Base-by-base conservation (phyloP, 1,140 invertebrate species). In the Heterodera schachtii region DNA sequence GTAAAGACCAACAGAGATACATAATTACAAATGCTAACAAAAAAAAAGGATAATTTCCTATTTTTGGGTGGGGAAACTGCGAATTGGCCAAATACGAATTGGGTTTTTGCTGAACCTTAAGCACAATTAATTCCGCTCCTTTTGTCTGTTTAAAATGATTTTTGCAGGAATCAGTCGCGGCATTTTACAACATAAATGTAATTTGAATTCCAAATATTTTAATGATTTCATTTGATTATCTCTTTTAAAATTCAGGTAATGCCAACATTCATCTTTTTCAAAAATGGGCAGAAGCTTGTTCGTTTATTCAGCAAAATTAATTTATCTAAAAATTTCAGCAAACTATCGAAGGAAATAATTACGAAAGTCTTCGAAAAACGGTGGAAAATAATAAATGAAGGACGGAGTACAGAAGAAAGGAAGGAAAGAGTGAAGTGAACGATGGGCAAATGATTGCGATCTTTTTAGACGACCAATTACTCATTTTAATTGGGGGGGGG, bases 261-360 rank as follows among this genome's bases (percentile, higher is more conserved):
- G 87, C 87, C 87, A 49, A 88, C 87, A 31, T 88, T 88, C 81
- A 73, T 87, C 66, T 89, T 88, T 74, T 76, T 88, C 75, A 89
- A 87, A 31, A 81, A 88, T 57, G 86, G 86, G 60, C 52, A 87
- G 66, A 57, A 86, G 19, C 41, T 87, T 31, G 85, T 85, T 31
- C 86, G 85, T 87, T 41, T n/a, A n/a, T 13, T 60, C 43, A 31
- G 8, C 9, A 13, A 47, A 75, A 44, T 41, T 79, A 13, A 81
- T 41, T 13, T 71, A n/a, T 57, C 19, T 31, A 46, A 13, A 41
- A 82, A 3, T 52, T 82, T 87, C 21, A 87, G 75, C 73, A 77
- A 71, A 71, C 75, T 9, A 64, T 86, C 44, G 85, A 86, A 60
- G 85, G 85, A 16, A 86, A 87, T 57, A 85, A 88, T 47, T 70